Base-by-base conservation (phyloP, 1,140 invertebrate species). In the Aphelinus certus region DNA sequence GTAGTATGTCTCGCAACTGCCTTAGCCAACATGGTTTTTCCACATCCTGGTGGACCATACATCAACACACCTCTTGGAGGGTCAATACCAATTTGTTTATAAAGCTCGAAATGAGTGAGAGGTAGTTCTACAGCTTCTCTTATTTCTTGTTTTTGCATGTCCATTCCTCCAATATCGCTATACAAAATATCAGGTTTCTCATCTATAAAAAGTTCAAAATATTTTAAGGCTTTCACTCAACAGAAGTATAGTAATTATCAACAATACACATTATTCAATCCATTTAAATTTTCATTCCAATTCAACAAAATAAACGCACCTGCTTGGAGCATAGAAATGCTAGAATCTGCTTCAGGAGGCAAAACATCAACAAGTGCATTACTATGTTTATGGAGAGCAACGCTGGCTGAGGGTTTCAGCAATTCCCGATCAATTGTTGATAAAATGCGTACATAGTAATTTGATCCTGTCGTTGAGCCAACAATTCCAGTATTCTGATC, bases 141-240 rank as follows among this genome's bases (percentile, higher is more conserved):
- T 75, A 99, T 99, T 88, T 99, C 98, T 86, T 99, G 98, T 81
- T 99, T 99, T 86, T 99, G 98, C 90, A 99, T 98, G 84, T 99
- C 98, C 94, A 99, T 96, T 58, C 98, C 98, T 88, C 98, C 98
- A 88, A 99, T 99, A 83, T 99, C 98, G 45, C 94, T 92, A 85
- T 99, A 99, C 63, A 93, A 92, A 10, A 99, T 96, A 89, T 99
- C 97, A 2, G 98, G 98, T 83, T 99, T 99, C 87, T 99, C 98
- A 92, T 99, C 98, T 92, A 85, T 26, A 80, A 71, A 80, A 56
- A 53, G 9, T 4, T 4, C 51, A 53, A 53, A 53, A 6, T 53
- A 9, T 53, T 53, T 6, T 6, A 53, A 53, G 9, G 9, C 51
- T 26, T 26, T 26, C 26, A 26, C 26, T 26, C 26, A 0, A 26